Evolutionary conservation across 2,797 vertebrate species (phyloP).

Genomic region (Tenualosa ilisha): DNA sequence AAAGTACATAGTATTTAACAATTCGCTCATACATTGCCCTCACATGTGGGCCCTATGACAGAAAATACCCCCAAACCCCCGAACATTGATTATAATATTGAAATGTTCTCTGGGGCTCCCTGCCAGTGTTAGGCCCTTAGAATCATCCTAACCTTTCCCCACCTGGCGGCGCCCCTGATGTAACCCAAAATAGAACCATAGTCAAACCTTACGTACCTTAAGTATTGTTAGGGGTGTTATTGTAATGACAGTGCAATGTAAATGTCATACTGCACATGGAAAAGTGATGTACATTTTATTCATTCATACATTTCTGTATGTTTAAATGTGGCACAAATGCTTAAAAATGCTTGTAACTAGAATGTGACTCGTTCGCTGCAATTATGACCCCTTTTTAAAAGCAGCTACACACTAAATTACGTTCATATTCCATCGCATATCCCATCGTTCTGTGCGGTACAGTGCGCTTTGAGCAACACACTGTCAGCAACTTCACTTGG

Average conservation of each 20-base stretch:
- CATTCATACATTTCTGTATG: neutral
- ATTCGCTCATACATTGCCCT: neutral
- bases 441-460: neutral
- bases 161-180: no score
- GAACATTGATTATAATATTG: no score
- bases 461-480: slow-evolving; percentile 7
- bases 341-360: neutral
- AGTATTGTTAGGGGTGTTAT: neutral
- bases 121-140: no score
- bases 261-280: no score
- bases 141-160: no score
- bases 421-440: neutral
- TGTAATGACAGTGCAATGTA: neutral
- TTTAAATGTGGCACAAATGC: neutral
- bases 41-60: no score
- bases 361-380: neutral
- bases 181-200: no score
- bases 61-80: no score
- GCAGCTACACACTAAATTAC: neutral
- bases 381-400: neutral
- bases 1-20: neutral
- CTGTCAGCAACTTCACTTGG: slow-evolving; percentile 22
- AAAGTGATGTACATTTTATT: no score
- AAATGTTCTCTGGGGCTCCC: no score
- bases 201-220: neutral